Conservation (phyloP, 2,113 vertebrate species). For the Apodemus speciosus region DNA sequence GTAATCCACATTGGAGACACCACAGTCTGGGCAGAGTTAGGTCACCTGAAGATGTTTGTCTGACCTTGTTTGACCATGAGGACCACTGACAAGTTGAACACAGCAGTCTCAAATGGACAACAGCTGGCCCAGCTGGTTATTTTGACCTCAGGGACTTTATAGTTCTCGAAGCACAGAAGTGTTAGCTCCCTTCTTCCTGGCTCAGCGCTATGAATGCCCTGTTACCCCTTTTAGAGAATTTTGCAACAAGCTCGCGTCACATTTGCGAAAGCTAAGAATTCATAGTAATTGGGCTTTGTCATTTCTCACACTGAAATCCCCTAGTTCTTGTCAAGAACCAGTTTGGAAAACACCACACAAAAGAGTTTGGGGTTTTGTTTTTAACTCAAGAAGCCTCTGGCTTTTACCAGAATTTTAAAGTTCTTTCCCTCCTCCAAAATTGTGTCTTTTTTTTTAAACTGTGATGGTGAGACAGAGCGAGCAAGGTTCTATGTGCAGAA, state of each 20-base stretch:
- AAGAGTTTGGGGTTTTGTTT: conserved; percentile 68
- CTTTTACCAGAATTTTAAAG: conserved; percentile 67
- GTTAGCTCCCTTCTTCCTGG: background rate
- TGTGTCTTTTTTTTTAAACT: no score
- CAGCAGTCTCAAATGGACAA: background rate
- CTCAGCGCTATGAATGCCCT: conserved; percentile 12
- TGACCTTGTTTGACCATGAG: background rate
- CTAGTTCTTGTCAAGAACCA: conserved; percentile 67
- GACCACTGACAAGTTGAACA: background rate
- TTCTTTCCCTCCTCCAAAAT: conserved; percentile 38
- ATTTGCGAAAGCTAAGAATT: conserved; percentile 56
- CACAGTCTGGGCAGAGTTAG: background rate
- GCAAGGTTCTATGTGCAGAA: background rate
- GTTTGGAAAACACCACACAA: conserved; percentile 69
- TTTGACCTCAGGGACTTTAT: conserved; percentile 18
- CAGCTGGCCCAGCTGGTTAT: background rate
- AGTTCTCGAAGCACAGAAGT: background rate
- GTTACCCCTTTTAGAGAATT: conserved; percentile 28
- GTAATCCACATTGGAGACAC: background rate
- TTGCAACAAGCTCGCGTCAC: conserved; percentile 46
- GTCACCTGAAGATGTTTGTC: background rate
- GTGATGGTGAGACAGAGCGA: conserved; percentile 29
- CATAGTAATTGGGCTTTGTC: conserved; percentile 30
- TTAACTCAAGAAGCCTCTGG: conserved; percentile 58
- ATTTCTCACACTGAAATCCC: conserved; percentile 73